Evolutionary conservation across 2,888 invertebrate genomes (phyloP), one percentile per base, ranked within the genome.

Genomic region (Agrotis segetum): DNA sequence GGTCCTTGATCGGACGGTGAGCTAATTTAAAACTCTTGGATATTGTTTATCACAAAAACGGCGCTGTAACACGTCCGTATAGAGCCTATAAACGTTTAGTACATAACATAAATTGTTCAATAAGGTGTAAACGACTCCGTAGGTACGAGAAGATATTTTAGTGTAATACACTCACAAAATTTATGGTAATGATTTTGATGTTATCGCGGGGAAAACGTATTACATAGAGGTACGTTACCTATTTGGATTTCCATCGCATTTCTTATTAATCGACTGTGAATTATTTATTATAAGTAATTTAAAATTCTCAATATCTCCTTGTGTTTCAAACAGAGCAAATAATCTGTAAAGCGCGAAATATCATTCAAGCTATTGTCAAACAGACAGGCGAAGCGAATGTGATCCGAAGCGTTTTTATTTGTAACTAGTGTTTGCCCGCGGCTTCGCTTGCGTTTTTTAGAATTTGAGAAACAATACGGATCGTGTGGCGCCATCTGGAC

Each of bases 51-150:
- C 53, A 76, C 47, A 63, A 50, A 80, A 80, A 52, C 55, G 49
- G 56, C 58, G 50, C 29, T 59, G 24, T 70, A 60, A 61, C 44
- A 53, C 44, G 21, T 59, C 44, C 55, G 29, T 74, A 79, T 44
- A 71, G 61, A n/a, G n/a, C 49, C 71, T n/a, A 65, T 79, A 58
- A 81, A 52, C 29, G 29, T 67, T 71, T 69, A 73, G 21, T 62
- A 71, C 21, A 29, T 19, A 56, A 59, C 64, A 74, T 79, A 73
- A 82, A 79, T 82, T 82, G 56, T 82, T 69, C 74, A 73, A 79
- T 82, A 77, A 69, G 56, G 74, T 79, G 67, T 67, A 66, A 82
- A 82, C 58, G 74, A 66, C 66, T 72, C 29, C 56, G 34, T 64
- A 61, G 53, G 55, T 66, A 34, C 9, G 21, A 34, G 29, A 56